A percentile compares a stretch with the other conserved stretches of the same genome.
Evolutionary conservation across 92 coral and sea anemone species (phyloP).

Genomic region (Actinostola sp.): DNA sequence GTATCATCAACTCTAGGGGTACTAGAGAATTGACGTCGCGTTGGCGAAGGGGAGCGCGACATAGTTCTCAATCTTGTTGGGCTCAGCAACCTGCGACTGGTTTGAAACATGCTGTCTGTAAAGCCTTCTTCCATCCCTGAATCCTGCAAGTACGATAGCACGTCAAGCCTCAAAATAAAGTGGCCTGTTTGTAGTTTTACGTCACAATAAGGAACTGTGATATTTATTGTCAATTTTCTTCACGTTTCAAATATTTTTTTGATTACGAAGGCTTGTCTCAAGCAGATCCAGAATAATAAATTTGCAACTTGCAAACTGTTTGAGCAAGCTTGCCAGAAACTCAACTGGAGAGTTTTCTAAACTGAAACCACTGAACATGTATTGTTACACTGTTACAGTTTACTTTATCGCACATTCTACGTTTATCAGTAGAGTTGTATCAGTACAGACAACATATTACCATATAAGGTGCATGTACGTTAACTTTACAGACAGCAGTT

Average conservation of each 20-base stretch:
- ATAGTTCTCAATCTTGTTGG: constrained; percentile 64
- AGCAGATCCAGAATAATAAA: too few species aligned
- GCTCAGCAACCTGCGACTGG: constrained; percentile 84
- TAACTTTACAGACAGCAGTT: constrained; percentile 11
- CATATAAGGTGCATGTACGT: too few species aligned
- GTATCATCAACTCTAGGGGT: constrained; percentile 91
- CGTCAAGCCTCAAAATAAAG: not conserved
- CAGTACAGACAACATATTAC: too few species aligned
- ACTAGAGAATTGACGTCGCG: constrained; percentile 71
- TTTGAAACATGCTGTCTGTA: constrained; percentile 67
- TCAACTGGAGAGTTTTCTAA: too few species aligned
- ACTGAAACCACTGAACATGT: too few species aligned
- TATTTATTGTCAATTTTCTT: not conserved
- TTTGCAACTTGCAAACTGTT: too few species aligned
- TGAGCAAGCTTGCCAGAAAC: too few species aligned
- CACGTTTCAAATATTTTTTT: too few species aligned
- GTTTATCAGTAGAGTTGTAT: too few species aligned
- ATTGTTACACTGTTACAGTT: too few species aligned
- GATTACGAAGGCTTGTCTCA: too few species aligned
- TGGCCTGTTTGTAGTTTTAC: not conserved
- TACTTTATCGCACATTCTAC: too few species aligned
- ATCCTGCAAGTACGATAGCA: constrained; percentile 72
- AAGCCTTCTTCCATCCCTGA: constrained; percentile 85
- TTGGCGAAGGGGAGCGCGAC: constrained; percentile 83
- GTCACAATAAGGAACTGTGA: not conserved